Evolutionary conservation across 2,113 vertebrate species (phyloP).

Genomic region (Heliornis fulica): DNA sequence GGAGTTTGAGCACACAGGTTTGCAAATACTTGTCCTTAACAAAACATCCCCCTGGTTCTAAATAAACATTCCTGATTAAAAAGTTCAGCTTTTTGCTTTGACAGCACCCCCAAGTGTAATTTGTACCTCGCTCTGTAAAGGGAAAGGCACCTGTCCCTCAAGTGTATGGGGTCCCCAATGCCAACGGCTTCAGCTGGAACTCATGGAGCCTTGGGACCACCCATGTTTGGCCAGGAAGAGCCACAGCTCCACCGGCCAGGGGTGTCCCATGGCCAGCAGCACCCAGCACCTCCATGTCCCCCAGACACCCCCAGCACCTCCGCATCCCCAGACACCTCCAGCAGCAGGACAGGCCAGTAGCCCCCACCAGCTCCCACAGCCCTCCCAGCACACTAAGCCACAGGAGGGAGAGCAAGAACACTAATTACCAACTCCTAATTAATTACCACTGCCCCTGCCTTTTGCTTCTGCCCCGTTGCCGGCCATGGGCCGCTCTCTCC

Average conservation of each 20-base stretch:
- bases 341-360: neutral
- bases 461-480: neutral
- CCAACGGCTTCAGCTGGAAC: too few relatives aligned
- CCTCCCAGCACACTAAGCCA: accelerated
- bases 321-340: too few relatives aligned
- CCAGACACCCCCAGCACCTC: too few relatives aligned
- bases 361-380: too few relatives aligned
- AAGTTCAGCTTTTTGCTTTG: neutral
- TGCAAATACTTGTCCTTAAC: neutral
- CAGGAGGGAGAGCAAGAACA: neutral
- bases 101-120: neutral
- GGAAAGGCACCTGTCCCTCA: neutral
- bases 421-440: neutral
- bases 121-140: neutral
- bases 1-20: neutral
- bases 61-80: neutral
- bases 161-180: accelerated
- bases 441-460: neutral
- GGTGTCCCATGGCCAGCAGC: neutral
- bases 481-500: neutral
- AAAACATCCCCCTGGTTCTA: neutral
- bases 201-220: too few relatives aligned
- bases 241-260: neutral
- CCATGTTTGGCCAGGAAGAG: too few relatives aligned
- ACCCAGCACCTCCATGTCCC: neutral